A percentile compares a stretch with the other conserved stretches of the same genome.
phyloP scores from a whole-genome alignment of 2,888 invertebrate genomes.

The Meandrusa payeni region DNA sequence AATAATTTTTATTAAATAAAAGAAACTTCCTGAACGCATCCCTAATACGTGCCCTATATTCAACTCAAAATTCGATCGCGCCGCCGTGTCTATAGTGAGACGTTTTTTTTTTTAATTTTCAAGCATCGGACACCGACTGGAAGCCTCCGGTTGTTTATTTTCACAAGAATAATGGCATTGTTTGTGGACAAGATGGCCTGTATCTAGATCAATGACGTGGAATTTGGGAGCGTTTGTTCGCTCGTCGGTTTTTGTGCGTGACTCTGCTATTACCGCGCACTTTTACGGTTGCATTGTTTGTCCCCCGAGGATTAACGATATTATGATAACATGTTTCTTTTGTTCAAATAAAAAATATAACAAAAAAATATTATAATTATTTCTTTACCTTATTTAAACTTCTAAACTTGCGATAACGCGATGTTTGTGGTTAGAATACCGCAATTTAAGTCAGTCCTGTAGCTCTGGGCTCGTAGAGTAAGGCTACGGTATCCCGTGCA shows the following conservation, averaged over 20 bases:
- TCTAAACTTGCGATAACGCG: too few relatives aligned
- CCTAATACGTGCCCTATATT: constrained; percentile 59
- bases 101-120: constrained; percentile 56
- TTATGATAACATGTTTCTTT: constrained; percentile 16
- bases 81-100: constrained; percentile 54
- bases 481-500: too few relatives aligned
- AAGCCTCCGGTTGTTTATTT: constrained; percentile 62
- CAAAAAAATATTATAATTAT: too few relatives aligned
- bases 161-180: constrained; percentile 70
- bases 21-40: not conserved
- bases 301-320: constrained; percentile 15
- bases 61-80: constrained; percentile 56
- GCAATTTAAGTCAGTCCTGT: too few relatives aligned
- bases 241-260: constrained; percentile 48
- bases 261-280: constrained; percentile 44
- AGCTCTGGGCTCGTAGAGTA: too few relatives aligned
- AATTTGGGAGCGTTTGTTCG: constrained; percentile 53
- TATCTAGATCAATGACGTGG: constrained; percentile 63
- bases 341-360: not conserved
- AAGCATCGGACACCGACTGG: constrained; percentile 48
- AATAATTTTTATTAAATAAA: too few relatives aligned
- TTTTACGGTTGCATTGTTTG: constrained; percentile 28
- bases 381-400: too few relatives aligned
- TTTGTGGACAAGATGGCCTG: constrained; percentile 66
- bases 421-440: too few relatives aligned